A percentile compares a stretch with the other conserved stretches of the same genome.
phyloP scores from a whole-genome alignment of 2,797 vertebrate species.

The Schizopygopsis malacanthus region DNA sequence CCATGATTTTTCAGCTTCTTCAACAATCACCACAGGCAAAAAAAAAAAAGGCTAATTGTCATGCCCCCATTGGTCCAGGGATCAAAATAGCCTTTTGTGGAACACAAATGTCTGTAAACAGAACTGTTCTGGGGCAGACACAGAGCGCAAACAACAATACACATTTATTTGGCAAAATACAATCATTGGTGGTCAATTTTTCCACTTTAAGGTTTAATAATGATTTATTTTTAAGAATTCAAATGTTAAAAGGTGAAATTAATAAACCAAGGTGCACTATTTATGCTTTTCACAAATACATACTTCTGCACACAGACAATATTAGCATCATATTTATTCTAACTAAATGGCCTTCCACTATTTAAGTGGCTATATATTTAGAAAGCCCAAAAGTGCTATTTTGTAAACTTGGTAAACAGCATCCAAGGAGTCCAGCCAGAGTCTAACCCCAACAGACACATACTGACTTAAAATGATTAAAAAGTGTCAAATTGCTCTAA shows the following conservation, averaged over 20 bases:
- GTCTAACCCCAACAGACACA: constrained; percentile 2
- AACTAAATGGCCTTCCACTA: background rate
- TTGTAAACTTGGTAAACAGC: constrained; percentile 7
- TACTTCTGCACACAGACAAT: constrained; percentile 10
- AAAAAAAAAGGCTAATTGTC: constrained; percentile 73
- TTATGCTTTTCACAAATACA: constrained; percentile 2
- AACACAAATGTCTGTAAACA: constrained; percentile 67
- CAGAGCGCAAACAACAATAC: constrained; percentile 60
- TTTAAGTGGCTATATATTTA: background rate
- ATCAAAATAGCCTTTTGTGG: constrained; percentile 74
- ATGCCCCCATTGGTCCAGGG: constrained; percentile 76
- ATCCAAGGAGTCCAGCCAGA: background rate
- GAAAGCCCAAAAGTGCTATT: constrained; percentile 14
- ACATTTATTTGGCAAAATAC: constrained; percentile 67
- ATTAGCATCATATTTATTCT: constrained; percentile 7
- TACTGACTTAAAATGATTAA: background rate
- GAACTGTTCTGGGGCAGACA: constrained; percentile 58
- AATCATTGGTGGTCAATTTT: constrained; percentile 32
- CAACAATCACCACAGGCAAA: constrained; percentile 41
- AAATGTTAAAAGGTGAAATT: constrained; percentile 15
- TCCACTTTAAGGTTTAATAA: background rate
- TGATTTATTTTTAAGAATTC: background rate
- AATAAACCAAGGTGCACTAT: constrained; percentile 2
- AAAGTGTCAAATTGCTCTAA: constrained; percentile 21
- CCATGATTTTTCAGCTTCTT: constrained; percentile 34